Conservation (phyloP, 2,888 invertebrate species). For the Synergus gifuensis region DNA sequence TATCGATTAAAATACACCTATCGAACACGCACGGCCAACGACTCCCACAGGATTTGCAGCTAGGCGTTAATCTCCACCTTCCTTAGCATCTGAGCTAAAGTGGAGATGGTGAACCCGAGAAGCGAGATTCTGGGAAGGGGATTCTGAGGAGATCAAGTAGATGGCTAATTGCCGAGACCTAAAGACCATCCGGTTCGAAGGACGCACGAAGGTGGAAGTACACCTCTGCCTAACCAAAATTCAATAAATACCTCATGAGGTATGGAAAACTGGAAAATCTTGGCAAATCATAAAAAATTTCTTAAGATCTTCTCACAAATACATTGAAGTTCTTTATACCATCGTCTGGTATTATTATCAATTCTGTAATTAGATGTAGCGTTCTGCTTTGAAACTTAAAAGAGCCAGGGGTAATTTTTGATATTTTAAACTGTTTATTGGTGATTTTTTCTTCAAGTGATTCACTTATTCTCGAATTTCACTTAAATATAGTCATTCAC, state of each 20-base stretch:
- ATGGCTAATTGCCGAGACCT: conserved; percentile 55
- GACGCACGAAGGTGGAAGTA: not conserved
- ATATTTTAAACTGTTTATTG: too few species aligned
- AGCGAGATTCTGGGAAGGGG: conserved; percentile 11
- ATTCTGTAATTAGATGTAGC: too few species aligned
- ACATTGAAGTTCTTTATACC: too few species aligned
- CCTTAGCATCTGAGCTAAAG: conserved; percentile 14
- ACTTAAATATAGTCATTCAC: too few species aligned
- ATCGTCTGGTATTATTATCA: too few species aligned
- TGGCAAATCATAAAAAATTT: not conserved
- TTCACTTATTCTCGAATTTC: too few species aligned
- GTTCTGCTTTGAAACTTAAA: too few species aligned
- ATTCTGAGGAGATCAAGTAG: conserved; percentile 50
- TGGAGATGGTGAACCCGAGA: not conserved
- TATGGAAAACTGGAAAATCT: not conserved
- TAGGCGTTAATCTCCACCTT: conserved; percentile 29
- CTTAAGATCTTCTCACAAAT: too few species aligned
- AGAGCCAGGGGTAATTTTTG: too few species aligned
- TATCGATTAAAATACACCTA: conserved; percentile 37
- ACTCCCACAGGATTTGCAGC: conserved; percentile 16
- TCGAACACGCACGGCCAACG: conserved; percentile 23
- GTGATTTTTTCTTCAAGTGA: too few species aligned
- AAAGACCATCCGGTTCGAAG: not conserved
- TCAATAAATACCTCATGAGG: not conserved
- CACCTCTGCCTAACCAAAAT: not conserved